phyloP scores from a whole-genome alignment of 2,888 invertebrate species.

The Saturnia japonica region DNA sequence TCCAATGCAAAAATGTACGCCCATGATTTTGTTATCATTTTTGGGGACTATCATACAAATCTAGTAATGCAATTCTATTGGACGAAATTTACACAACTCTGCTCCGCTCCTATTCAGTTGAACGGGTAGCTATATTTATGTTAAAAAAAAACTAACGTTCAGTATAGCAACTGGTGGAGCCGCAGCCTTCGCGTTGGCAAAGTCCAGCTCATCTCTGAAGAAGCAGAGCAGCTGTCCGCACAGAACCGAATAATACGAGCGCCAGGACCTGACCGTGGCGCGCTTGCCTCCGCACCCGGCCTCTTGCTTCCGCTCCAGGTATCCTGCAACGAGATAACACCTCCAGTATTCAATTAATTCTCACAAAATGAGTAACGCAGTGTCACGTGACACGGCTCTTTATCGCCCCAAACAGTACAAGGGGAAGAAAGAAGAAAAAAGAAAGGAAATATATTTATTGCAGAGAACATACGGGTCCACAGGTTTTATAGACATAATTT shows the following conservation, averaged over 20 bases:
- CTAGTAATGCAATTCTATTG: no score
- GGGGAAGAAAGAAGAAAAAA: no score
- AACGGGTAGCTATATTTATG: no score
- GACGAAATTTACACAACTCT: no score
- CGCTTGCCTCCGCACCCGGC: slow-evolving; percentile 95
- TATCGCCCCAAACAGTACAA: no score
- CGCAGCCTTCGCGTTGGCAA: slow-evolving; percentile 92
- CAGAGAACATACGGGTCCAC: no score
- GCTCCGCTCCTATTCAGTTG: no score
- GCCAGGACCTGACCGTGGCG: slow-evolving; percentile 98
- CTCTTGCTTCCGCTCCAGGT: slow-evolving; percentile 96
- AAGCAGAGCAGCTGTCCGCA: slow-evolving; percentile 98
- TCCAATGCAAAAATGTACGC: no score
- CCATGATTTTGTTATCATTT: no score
- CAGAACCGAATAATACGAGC: slow-evolving; percentile 95
- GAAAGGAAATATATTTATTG: no score
- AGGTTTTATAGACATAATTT: no score
- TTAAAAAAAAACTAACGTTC: slow-evolving; percentile 75
- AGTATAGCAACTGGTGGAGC: slow-evolving; percentile 91
- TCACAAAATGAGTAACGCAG: background rate
- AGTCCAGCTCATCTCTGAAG: slow-evolving; percentile 97
- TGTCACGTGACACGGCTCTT: background rate
- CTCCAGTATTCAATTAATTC: background rate
- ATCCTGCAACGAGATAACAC: slow-evolving; percentile 47
- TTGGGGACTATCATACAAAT: no score